phyloP scores from a whole-genome alignment of 2,888 invertebrate species.

The Caenorhabditis sp. region DNA sequence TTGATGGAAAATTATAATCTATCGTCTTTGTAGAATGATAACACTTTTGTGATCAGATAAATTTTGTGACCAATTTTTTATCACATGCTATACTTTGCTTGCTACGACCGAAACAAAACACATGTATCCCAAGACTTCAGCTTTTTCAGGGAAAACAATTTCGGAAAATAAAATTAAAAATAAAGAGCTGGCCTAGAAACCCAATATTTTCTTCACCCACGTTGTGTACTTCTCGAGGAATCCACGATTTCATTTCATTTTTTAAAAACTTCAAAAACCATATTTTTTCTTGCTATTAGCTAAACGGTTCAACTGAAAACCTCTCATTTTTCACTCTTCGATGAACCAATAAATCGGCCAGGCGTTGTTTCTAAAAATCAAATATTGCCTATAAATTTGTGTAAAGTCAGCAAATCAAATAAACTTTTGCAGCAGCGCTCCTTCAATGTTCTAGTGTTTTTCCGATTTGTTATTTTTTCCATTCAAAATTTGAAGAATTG shows the following conservation, averaged over 20 bases:
- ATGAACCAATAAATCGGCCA: neutral
- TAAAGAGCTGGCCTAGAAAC: neutral
- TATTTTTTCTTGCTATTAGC: no score
- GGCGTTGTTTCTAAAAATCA: neutral
- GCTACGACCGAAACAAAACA: no score
- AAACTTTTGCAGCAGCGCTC: neutral
- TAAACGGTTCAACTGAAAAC: no score
- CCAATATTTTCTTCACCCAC: neutral
- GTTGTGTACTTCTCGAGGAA: neutral
- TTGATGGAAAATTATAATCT: no score
- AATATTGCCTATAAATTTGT: slow-evolving; percentile 4
- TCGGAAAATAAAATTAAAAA: slow-evolving; percentile 12
- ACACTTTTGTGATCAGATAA: no score
- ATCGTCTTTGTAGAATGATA: no score
- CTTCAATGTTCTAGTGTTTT: neutral
- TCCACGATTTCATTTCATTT: neutral
- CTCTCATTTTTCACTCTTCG: no score
- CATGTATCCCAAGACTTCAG: no score
- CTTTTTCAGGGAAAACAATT: no score
- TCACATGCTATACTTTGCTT: no score
- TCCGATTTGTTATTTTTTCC: neutral
- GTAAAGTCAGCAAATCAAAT: slow-evolving; percentile 1
- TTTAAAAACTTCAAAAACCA: neutral
- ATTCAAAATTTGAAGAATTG: neutral
- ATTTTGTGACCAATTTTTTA: no score